Evolutionary conservation across 2,888 invertebrate genomes (phyloP).

Genomic region (Eumerus sabulonum): DNA sequence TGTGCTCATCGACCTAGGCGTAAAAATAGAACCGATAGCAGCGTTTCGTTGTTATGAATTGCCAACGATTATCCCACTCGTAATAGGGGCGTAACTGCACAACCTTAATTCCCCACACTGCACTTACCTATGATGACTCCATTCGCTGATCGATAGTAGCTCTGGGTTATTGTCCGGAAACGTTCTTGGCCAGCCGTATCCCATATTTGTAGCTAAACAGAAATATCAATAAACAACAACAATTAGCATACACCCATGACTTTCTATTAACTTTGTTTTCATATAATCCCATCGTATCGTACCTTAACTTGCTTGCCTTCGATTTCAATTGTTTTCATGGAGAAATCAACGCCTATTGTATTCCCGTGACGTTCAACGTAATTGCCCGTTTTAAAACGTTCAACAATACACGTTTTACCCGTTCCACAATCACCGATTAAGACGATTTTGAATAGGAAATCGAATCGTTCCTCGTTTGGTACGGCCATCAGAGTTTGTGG

Average conservation of each 20-base stretch:
- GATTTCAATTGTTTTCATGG: conserved; percentile 97
- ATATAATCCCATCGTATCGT: conserved; percentile 55
- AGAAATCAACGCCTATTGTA: conserved; percentile 98
- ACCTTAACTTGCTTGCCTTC: conserved; percentile 98
- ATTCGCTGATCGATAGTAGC: conserved; percentile 97
- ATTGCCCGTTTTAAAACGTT: conserved; percentile 96
- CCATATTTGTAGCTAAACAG: conserved; percentile 88
- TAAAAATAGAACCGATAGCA: conserved; percentile 54
- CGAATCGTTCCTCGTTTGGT: conserved; percentile 89
- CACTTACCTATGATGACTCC: conserved; percentile 92
- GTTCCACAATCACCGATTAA: conserved; percentile 94
- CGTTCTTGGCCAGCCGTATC: conserved; percentile 98
- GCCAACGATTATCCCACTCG: conserved; percentile 1
- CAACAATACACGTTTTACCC: conserved; percentile 97
- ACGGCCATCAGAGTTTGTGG: conserved; percentile 88
- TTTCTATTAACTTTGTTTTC: neutral
- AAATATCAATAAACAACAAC: conserved; percentile 11
- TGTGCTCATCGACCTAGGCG: conserved; percentile 11
- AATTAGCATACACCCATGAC: neutral
- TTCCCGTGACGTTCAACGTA: conserved; percentile 97
- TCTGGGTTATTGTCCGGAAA: conserved; percentile 97
- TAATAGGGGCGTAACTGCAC: no score
- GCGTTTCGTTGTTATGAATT: neutral
- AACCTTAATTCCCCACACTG: neutral
- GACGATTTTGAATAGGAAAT: conserved; percentile 96